These are phyloP conservation scores for Adelges cooleyi DNA, from an alignment of 1,140 invertebrate genomes.

Conservation along the genomic window DNA sequence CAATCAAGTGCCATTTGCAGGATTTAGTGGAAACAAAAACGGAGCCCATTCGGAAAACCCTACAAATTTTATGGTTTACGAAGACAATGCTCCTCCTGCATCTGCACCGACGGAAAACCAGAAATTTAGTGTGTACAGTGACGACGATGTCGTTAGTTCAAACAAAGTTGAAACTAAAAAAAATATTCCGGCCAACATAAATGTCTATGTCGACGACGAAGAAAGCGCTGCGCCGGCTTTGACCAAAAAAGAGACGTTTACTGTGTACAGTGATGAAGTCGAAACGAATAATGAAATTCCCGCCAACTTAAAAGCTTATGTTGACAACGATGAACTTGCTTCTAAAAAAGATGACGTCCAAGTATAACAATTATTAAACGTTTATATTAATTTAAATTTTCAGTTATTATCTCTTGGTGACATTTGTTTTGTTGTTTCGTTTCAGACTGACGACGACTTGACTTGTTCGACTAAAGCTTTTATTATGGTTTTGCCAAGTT, in stretches of 20 bases:
- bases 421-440: neutral
- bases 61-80: constrained; percentile 1
- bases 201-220: neutral
- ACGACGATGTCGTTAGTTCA: neutral
- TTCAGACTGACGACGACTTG: constrained; percentile 14
- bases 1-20: neutral
- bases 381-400: too few relatives aligned
- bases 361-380: too few relatives aligned
- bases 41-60: too few relatives aligned
- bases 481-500: constrained; percentile 10
- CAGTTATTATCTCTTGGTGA: too few relatives aligned
- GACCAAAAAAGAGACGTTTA: too few relatives aligned
- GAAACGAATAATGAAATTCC: too few relatives aligned
- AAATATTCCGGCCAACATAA: neutral
- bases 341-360: too few relatives aligned
- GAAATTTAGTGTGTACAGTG: neutral
- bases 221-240: neutral
- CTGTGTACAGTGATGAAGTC: too few relatives aligned
- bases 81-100: neutral
- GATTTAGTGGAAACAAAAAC: neutral
- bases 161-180: neutral
- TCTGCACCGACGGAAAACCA: neutral
- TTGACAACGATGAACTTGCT: too few relatives aligned
- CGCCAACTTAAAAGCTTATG: too few relatives aligned
- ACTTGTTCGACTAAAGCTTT: constrained; percentile 28